A percentile compares a stretch with the other conserved stretches of the same genome.
phyloP scores from a whole-genome alignment of 2,113 vertebrate genomes.

The Elgaria multicarinata region DNA sequence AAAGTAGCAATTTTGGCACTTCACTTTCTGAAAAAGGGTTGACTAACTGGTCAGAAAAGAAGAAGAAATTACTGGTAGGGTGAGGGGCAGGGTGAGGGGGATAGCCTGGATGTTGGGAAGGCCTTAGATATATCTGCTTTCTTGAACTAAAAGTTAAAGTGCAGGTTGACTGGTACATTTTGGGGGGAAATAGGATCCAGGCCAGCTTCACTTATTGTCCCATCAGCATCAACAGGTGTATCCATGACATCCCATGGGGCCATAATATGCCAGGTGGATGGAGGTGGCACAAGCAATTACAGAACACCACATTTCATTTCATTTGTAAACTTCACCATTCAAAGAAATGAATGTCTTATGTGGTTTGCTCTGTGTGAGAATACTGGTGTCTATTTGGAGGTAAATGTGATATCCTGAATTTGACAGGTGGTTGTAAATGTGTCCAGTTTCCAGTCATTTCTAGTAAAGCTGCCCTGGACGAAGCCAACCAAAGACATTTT shows the following conservation, averaged over 20 bases:
- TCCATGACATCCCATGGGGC: background rate
- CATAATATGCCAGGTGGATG: background rate
- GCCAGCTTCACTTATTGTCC: background rate
- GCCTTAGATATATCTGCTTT: background rate
- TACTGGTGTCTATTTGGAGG: background rate
- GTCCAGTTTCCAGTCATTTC: background rate
- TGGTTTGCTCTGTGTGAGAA: background rate
- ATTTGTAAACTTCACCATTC: background rate
- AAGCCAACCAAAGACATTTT: too few species aligned
- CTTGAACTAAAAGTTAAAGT: background rate
- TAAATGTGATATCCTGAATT: background rate
- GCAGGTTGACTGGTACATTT: background rate
- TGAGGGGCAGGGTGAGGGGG: background rate
- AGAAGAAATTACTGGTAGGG: background rate
- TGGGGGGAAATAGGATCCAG: too few species aligned
- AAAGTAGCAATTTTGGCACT: slow-evolving; percentile 69
- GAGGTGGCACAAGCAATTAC: background rate
- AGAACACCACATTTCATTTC: too few species aligned
- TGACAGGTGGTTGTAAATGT: background rate
- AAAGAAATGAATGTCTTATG: background rate
- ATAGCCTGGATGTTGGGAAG: background rate
- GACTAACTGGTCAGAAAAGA: slow-evolving; percentile 13
- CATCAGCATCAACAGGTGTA: background rate
- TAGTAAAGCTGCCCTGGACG: background rate
- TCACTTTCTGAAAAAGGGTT: slow-evolving; percentile 43